phyloP scores from a whole-genome alignment of 2,113 vertebrate genomes.

The Rhabdomys dilectus region DNA sequence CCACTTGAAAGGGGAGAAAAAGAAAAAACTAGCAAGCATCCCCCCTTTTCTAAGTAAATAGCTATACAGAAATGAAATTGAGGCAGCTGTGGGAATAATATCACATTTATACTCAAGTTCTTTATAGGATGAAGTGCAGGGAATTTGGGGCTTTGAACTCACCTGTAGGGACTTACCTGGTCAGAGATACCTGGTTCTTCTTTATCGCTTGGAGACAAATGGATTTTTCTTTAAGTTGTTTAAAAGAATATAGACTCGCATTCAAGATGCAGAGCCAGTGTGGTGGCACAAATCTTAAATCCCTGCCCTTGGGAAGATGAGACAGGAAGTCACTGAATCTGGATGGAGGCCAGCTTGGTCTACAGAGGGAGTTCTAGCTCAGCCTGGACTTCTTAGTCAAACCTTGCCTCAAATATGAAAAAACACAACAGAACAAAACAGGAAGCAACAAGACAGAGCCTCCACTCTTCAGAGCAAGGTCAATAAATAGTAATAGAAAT shows the following conservation, averaged over 20 bases:
- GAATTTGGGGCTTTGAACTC: not conserved
- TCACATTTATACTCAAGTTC: not conserved
- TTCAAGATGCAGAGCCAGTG: not conserved
- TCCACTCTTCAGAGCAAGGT: too few species aligned
- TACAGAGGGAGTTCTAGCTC: not conserved
- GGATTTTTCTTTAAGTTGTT: not conserved
- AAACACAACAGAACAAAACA: not conserved
- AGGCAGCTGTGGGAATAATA: not conserved
- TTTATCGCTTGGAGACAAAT: not conserved
- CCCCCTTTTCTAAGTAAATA: not conserved
- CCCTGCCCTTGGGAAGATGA: not conserved
- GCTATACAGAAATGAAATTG: not conserved
- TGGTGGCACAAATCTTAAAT: not conserved
- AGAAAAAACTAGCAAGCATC: not conserved
- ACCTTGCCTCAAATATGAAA: not conserved
- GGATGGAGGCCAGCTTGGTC: too few species aligned
- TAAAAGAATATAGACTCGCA: not conserved
- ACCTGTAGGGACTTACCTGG: not conserved
- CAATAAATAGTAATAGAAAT: not conserved
- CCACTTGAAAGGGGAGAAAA: slow-evolving; percentile 54
- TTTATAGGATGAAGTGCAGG: not conserved
- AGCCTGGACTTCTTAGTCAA: not conserved
- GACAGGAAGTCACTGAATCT: not conserved
- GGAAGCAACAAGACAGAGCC: too few species aligned
- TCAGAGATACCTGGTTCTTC: not conserved